Conservation (phyloP, 2,888 invertebrate species). For the Cryptosula pallasiana region DNA sequence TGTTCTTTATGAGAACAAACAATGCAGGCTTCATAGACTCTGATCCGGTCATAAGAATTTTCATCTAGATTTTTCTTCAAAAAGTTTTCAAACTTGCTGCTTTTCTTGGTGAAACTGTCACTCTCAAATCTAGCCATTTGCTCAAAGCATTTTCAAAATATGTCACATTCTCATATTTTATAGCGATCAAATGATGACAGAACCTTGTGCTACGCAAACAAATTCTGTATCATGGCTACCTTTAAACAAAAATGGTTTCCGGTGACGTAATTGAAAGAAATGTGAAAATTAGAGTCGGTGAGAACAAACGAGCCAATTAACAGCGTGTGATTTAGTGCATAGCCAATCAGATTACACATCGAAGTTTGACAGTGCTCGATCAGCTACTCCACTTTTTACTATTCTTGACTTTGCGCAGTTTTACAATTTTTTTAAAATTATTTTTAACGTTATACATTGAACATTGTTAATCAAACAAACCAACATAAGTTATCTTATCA, state of each 20-base stretch:
- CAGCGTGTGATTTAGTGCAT: too few species aligned
- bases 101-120: slow-evolving; percentile 40
- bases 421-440: too few species aligned
- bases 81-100: slow-evolving; percentile 50
- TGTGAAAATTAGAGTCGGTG: background rate
- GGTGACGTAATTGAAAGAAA: background rate
- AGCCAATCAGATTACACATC: background rate
- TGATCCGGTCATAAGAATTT: slow-evolving; percentile 44
- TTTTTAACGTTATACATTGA: too few species aligned
- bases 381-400: background rate
- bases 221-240: slow-evolving; percentile 21
- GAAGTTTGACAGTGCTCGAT: background rate
- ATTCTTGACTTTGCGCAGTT: too few species aligned
- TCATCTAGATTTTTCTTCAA: slow-evolving; percentile 43
- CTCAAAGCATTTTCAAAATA: background rate
- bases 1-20: slow-evolving; percentile 48
- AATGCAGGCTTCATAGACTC: slow-evolving; percentile 49
- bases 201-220: background rate
- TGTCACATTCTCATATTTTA: background rate
- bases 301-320: background rate
- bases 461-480: too few species aligned
- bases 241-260: slow-evolving; percentile 19
- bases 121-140: slow-evolving; percentile 38
- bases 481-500: background rate
- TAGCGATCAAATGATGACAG: background rate